Evolutionary conservation across 1,140 invertebrate genomes (phyloP).

Genomic region (Latrodectus geometricus): DNA sequence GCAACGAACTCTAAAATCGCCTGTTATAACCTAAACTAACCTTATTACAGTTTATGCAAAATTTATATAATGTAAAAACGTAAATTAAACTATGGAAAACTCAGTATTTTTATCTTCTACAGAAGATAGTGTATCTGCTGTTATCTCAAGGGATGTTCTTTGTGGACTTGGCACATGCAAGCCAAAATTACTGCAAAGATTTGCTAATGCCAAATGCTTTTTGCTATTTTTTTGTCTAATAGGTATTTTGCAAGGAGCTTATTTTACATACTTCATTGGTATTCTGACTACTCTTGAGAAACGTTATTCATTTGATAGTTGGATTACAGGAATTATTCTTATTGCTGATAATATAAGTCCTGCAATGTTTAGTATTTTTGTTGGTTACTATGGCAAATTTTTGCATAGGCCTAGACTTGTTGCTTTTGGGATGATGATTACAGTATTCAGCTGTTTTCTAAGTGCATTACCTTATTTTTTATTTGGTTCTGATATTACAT

Average conservation of each 20-base stretch:
- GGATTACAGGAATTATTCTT: slow-evolving; percentile 76
- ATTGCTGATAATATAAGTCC: slow-evolving; percentile 61
- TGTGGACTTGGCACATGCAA: slow-evolving; percentile 25
- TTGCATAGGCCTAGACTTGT: slow-evolving; percentile 80
- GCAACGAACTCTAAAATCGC: too few relatives aligned
- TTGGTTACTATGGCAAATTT: slow-evolving; percentile 67
- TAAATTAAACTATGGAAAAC: too few relatives aligned
- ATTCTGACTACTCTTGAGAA: slow-evolving; percentile 62
- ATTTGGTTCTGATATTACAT: slow-evolving; percentile 72
- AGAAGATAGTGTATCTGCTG: too few relatives aligned
- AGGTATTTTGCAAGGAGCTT: slow-evolving; percentile 57
- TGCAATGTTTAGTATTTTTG: slow-evolving; percentile 29
- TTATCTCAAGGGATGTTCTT: slow-evolving; percentile 73
- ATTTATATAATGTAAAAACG: too few relatives aligned
- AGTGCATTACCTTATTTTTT: slow-evolving; percentile 77
- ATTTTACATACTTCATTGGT: slow-evolving; percentile 59
- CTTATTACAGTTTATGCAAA: too few relatives aligned
- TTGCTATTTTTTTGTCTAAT: slow-evolving; percentile 48
- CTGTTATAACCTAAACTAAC: too few relatives aligned
- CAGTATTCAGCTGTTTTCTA: slow-evolving; percentile 77
- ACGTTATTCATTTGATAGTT: slow-evolving; percentile 81
- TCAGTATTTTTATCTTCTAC: too few relatives aligned
- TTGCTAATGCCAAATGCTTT: slow-evolving; percentile 44
- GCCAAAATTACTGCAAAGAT: slow-evolving; percentile 51
- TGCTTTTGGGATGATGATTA: slow-evolving; percentile 77